Evolutionary conservation across 2,797 vertebrate genomes (phyloP), one percentile per base, ranked within the genome.

Genomic region (Australoheros facetus): DNA sequence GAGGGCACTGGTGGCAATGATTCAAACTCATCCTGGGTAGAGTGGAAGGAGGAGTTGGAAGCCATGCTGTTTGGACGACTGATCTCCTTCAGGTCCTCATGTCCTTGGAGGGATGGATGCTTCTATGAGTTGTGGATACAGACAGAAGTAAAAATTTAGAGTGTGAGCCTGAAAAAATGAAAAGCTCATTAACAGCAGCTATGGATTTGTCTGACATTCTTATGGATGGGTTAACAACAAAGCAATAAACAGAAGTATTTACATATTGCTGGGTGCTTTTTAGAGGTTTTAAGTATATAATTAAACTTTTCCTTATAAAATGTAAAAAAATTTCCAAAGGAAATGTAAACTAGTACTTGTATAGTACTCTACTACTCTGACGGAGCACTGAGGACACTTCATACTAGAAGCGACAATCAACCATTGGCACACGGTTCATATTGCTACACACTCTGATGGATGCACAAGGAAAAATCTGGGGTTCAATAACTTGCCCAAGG

Each of bases 31-130:
- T 95, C 94, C 75, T 94, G 96, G 7, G 95, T 95, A 80, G 97
- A 97, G 89, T 95, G 95, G 80, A 93, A 96, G 70, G 96, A 96
- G 77, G 94, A 87, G 82, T 95, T 96, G 30, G 96, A 97, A 62
- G 97, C 95, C 83, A 95, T 77, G 48, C 95, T 93, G 85, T 95
- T 94, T 60, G 97, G 95, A 30, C 94, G 94, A 10, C 95, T 95
- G 70, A 14, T 71, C 26, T 93, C 93, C 55, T 84, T 93, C 69
- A 82, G 80, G 53, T 92, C 91, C 79, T 95, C 94, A 23, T 89
- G 89, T 71, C 84, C 94, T 84, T 92, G 94, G 73, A 87, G 62
- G 39, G 91, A 87, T 1, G 92, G 90, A 73, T 90, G 93, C 89
- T 92, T 95, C 95, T 96, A 78, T 21, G 37, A 42, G 32, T 73